These are phyloP conservation scores for Philhelius pedissequus DNA, from an alignment of 2,888 invertebrate species.

Conservation along the genomic window DNA sequence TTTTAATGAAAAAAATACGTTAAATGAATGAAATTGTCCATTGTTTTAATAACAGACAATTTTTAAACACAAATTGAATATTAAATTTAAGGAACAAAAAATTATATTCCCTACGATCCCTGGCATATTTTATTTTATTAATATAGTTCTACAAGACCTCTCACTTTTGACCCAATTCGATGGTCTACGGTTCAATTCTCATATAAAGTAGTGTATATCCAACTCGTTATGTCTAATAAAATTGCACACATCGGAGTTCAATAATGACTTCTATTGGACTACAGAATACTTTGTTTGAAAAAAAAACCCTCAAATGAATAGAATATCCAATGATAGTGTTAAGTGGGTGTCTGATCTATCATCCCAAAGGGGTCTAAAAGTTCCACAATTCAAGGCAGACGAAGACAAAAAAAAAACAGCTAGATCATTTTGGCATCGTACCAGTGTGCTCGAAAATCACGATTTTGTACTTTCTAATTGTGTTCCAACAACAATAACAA, in stretches of 20 bases:
- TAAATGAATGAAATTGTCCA: too few species aligned
- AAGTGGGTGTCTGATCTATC: slow-evolving; percentile 37
- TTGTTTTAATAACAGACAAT: too few species aligned
- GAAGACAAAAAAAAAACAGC: slow-evolving; percentile 14
- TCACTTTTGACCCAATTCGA: background rate
- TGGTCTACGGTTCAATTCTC: background rate
- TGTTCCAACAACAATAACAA: slow-evolving; percentile 21
- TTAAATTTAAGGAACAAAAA: too few species aligned
- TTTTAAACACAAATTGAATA: too few species aligned
- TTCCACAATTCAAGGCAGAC: slow-evolving; percentile 6
- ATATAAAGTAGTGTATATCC: background rate
- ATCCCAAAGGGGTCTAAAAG: background rate
- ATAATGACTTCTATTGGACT: background rate
- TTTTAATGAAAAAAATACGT: too few species aligned
- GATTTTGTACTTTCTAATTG: slow-evolving; percentile 68
- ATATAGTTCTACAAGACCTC: background rate
- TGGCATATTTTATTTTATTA: too few species aligned
- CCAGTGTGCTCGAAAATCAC: slow-evolving; percentile 42
- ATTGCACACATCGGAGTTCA: background rate
- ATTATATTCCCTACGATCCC: too few species aligned
- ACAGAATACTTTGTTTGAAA: background rate
- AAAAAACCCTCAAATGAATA: slow-evolving; percentile 16
- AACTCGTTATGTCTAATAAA: background rate
- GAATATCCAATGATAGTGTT: slow-evolving; percentile 36
- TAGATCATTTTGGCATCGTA: slow-evolving; percentile 48